A percentile compares a stretch with the other conserved stretches of the same genome.
These are phyloP conservation scores for Ahaetulla prasina DNA, from an alignment of 2,113 vertebrate genomes.

Conservation along the genomic window DNA sequence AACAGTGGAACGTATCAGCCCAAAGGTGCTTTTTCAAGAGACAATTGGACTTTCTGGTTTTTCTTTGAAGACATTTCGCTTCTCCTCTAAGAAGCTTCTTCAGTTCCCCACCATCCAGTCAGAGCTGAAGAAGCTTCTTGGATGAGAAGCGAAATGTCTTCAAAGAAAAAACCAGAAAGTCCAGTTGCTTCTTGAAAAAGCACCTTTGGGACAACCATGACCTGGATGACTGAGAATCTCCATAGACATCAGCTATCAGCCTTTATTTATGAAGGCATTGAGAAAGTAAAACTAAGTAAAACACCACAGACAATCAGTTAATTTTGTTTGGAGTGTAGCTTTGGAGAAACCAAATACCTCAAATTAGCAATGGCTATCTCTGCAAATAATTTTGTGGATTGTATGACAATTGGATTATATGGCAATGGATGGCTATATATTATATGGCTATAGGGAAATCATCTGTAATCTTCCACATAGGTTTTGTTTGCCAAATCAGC, in stretches of 20 bases:
- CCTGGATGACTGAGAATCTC: too few species aligned
- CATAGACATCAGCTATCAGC: not conserved
- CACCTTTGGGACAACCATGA: too few species aligned
- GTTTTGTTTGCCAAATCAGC: slow-evolving; percentile 49
- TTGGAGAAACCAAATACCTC: slow-evolving; percentile 38
- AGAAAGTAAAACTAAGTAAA: not conserved
- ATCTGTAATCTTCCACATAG: slow-evolving; percentile 61
- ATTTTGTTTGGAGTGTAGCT: slow-evolving; percentile 9
- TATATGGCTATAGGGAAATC: slow-evolving; percentile 24
- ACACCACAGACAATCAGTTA: not conserved
- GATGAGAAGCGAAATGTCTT: too few species aligned
- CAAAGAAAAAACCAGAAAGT: too few species aligned
- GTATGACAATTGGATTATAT: slow-evolving; percentile 50
- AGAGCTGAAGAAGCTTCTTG: too few species aligned
- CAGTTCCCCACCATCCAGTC: too few species aligned
- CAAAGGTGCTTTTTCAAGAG: too few species aligned
- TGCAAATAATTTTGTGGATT: slow-evolving; percentile 40
- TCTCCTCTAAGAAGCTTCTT: too few species aligned
- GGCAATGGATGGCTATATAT: slow-evolving; percentile 41
- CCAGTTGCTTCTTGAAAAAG: too few species aligned
- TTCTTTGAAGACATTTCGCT: too few species aligned
- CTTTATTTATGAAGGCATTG: not conserved
- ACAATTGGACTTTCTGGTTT: too few species aligned
- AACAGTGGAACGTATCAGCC: not conserved
- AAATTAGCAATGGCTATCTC: slow-evolving; percentile 57